Base-by-base conservation (phyloP, 2,888 invertebrate species). In the Harmothoe impar region DNA sequence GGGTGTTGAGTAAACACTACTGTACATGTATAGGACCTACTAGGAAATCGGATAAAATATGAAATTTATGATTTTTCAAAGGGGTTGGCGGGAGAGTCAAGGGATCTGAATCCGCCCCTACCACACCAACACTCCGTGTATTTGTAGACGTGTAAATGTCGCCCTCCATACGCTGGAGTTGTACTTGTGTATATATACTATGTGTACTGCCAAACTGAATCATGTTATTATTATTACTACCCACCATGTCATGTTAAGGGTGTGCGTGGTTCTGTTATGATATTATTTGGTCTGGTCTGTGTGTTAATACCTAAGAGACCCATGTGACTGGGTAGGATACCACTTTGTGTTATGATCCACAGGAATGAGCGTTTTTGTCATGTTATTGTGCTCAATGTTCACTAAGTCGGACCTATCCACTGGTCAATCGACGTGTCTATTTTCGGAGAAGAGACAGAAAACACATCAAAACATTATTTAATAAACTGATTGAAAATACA, bases 321-420 rank as follows among this genome's bases (percentile, higher is more conserved):
- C 29, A 72, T n/a, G 72, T 1, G 29, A 72, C 29, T 72, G 72
- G 20, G 72, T 72, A 3, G 72, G 29, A 7, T 29, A 25, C 72
- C 25, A 72, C 72, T 29, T 72, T 29, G 72, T 72, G 72, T 72
- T 72, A 29, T 72, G 10, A 43, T 43, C 43, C 72, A 25, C 31
- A 72, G 31, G 25, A 29, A 72, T 72, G 72, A 72, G 72, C 72
- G 72, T 72, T 72, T 72, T 72, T 72, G 31, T 72, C 72, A n/a
- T 72, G 72, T 72, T 72, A 72, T 29, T 72, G 72, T 72, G 72
- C 72, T 72, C 72, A 72, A 72, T 72, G 72, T 72, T 72, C 72
- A 72, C 72, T 29, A 23, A 5, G 1, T 15, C 20, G 3, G 72
- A 72, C 72, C 72, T 29, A 72, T 72, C 3, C 29, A 72, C 20